phyloP scores from a whole-genome alignment of 1,140 invertebrate genomes.

The Papilio aristodemus region DNA sequence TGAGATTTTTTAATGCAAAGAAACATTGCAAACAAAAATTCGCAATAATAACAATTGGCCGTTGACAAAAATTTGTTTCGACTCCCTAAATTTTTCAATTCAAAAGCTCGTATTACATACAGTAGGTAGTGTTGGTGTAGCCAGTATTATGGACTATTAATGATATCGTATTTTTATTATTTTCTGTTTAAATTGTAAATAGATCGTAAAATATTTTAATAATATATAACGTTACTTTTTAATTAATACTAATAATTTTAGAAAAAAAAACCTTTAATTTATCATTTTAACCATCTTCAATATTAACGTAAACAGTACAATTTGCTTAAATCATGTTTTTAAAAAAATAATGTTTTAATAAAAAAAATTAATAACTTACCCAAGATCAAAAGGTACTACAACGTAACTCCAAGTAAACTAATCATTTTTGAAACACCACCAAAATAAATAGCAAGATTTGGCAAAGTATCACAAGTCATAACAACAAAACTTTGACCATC shows the following conservation, averaged over 20 bases:
- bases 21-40: constrained; percentile 5
- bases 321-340: too few species aligned
- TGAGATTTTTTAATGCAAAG: not conserved
- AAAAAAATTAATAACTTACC: not conserved
- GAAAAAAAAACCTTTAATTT: too few species aligned
- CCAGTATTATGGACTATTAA: constrained; percentile 34
- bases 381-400: not conserved
- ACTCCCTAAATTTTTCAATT: constrained; percentile 79
- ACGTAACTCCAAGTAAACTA: not conserved
- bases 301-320: too few species aligned
- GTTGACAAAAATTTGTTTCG: constrained; percentile 50
- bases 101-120: constrained; percentile 52
- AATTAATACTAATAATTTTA: too few species aligned
- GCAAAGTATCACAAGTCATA: not conserved
- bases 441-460: not conserved
- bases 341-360: not conserved
- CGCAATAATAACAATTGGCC: constrained; percentile 25
- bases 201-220: constrained; percentile 37
- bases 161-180: constrained; percentile 23
- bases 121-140: constrained; percentile 44
- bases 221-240: not conserved
- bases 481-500: not conserved
- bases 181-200: constrained; percentile 40
- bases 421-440: not conserved
- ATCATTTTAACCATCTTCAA: not conserved